Base-by-base conservation (phyloP, 2,797 vertebrate species). In the Ptychadena robeensis region DNA sequence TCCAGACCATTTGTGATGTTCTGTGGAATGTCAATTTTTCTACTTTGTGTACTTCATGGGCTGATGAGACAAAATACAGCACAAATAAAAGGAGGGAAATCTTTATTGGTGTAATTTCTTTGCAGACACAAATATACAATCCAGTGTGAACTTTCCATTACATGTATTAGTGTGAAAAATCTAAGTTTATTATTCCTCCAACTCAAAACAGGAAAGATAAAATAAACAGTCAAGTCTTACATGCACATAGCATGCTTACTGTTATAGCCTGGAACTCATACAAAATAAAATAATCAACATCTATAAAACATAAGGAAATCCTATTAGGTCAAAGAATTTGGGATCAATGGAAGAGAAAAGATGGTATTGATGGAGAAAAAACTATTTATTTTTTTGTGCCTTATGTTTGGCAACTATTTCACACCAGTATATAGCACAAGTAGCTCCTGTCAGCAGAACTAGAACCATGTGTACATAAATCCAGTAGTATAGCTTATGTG, bases 111-210 rank as follows among this genome's bases (percentile, higher is more conserved):
- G 38, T 57, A 15, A 32, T 74, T 81, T 73, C 18, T 53, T 30
- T 70, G 63, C 64, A 74, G 32, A 82, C n/a, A 74, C 80, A 82
- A 73, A 44, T 83, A 66, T 73, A 83, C 61, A 79, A 83, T 83
- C 75, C 82, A 83, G 68, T 83, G 75, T 78, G n/a, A 66, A 32
- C 31, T 53, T 65, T 53, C 10, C n/a, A 78, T 34, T n/a, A 67
- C 15, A 34, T 15, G 12, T 27, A 25, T 3, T 28, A 40, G 63
- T 77, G 63, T 66, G 18, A 40, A 48, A 37, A 28, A 44, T 34
- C 27, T 38, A 40, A 30, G 9, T 64, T 75, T 61, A 2, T 37
- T 77, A 30, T n/a, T 37, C 73, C 38, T 31, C 2, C 10, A 18
- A 66, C 40, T 5, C 18, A 64, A 22, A 61, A 22, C 9, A 22